Percentiles rank a stretch among this genome's conserved stretches.
Conservation (phyloP, 2,888 invertebrate genomes). For the Emmelina monodactyla region DNA sequence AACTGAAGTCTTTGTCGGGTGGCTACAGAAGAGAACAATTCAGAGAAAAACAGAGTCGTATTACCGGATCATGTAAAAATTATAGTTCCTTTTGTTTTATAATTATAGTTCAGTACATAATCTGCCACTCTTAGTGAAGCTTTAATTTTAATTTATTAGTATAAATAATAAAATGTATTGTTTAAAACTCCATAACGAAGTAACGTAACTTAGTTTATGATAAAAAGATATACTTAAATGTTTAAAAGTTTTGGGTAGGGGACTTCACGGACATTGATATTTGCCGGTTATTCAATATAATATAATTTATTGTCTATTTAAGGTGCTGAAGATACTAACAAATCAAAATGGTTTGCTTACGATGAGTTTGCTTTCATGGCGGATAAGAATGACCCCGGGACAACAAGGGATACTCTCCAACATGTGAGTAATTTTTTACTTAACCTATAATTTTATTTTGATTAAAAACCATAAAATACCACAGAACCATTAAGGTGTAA, state of each 20-base stretch:
- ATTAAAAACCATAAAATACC: too few species aligned
- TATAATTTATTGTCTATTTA: conserved; percentile 11
- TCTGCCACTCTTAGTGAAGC: too few species aligned
- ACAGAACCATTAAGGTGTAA: too few species aligned
- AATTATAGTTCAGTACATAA: background rate
- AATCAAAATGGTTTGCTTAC: conserved; percentile 14
- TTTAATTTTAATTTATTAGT: too few species aligned
- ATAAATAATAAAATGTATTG: too few species aligned
- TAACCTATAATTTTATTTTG: too few species aligned
- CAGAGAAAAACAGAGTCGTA: conserved; percentile 17
- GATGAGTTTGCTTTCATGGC: conserved; percentile 17
- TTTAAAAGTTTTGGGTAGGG: background rate
- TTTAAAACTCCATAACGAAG: too few species aligned
- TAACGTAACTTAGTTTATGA: too few species aligned
- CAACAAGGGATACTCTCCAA: conserved; percentile 16
- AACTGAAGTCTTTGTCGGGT: conserved; percentile 18
- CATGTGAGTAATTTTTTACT: conserved; percentile 10
- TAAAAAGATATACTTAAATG: too few species aligned
- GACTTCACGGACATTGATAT: background rate
- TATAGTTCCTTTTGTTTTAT: background rate
- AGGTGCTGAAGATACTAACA: conserved; percentile 12
- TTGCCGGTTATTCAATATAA: conserved; percentile 1
- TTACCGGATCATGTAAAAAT: conserved; percentile 18
- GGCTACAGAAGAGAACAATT: conserved; percentile 18
- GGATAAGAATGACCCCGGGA: conserved; percentile 18